Evolutionary conservation across 2,797 vertebrate genomes (phyloP).

Genomic region (Aulostomus chinensis): DNA sequence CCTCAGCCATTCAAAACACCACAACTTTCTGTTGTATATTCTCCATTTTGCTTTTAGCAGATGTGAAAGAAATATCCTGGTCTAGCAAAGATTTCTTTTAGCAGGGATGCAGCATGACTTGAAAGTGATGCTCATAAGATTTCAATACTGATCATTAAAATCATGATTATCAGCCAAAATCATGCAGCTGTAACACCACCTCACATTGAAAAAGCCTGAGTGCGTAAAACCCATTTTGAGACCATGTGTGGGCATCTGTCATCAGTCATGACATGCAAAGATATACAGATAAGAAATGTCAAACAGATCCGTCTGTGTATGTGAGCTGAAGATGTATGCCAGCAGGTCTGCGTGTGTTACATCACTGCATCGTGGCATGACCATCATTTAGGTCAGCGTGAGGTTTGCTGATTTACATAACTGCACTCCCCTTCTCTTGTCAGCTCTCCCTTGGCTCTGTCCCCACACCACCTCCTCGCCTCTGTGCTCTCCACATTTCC

Average conservation of each 20-base stretch:
- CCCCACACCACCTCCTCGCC: constrained; percentile 36
- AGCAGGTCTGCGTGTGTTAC: constrained; percentile 56
- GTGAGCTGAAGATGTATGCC: constrained; percentile 32
- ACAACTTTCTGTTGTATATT: not conserved
- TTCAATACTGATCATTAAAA: no score
- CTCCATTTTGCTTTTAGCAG: no score
- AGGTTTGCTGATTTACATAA: constrained; percentile 69
- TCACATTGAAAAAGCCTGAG: no score
- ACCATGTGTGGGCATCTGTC: not conserved
- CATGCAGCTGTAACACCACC: no score
- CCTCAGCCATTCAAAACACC: not conserved
- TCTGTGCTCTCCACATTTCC: constrained; percentile 16
- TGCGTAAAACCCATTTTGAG: no score
- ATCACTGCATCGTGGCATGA: constrained; percentile 52
- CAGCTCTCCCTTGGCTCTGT: constrained; percentile 25
- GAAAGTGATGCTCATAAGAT: no score
- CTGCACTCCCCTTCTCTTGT: constrained; percentile 21
- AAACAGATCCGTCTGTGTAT: constrained; percentile 20
- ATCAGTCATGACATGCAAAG: constrained; percentile 2
- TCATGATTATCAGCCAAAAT: no score
- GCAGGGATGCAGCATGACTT: no score
- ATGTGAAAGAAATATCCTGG: no score
- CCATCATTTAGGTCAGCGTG: constrained; percentile 57
- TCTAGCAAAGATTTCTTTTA: no score
- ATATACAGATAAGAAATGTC: constrained; percentile 20